Evolutionary conservation across 2,888 invertebrate genomes (phyloP), one percentile per base, ranked within the genome.

Genomic region (Hydroisotoma schaefferi): DNA sequence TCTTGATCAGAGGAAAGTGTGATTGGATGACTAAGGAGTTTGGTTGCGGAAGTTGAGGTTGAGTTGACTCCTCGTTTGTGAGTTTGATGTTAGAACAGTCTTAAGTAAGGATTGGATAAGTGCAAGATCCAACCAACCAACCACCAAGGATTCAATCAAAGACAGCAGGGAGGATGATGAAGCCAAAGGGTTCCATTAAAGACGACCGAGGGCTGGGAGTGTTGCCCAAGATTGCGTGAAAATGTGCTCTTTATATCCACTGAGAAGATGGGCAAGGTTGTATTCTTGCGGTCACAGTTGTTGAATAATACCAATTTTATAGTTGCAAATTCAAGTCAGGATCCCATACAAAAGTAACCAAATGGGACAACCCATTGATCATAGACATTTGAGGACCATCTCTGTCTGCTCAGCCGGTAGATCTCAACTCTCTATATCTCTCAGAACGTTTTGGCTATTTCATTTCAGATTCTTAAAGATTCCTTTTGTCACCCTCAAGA

Each of bases 321-420:
- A 69, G 72, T 73, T 73, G 72, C 72, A 73, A 73, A 73, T 73
- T 73, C 72, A 65, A 73, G 72, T 70, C 72, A 73, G 70, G 72
- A 69, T 70, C 71, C 60, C 64, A 63, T 63, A 65, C 62, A 67
- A 67, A 69, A 72, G 65, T 70, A 72, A 71, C 71, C 69, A 71
- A 71, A 73, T 73, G 72, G 72, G 72, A 65, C 69, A 68, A 64
- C 63, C 70, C 72, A 72, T 72, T 72, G 72, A 72, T 72, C 72
- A 72, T 70, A 54, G 56, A 63, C 60, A 64, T 69, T 62, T 52
- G 54, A 60, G 57, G 67, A 64, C 61, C 67, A 60, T 61, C 63
- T 62, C 64, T 64, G 57, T n/a, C 40, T 59, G 51, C 51, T 49
- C 51, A 40, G 40, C 28, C 53, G 12, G 54, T 55, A 51, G n/a